Percentiles rank a stretch among this genome's conserved stretches.
phyloP scores from a whole-genome alignment of 2,888 invertebrate genomes.

The Tubulanus polymorphus region DNA sequence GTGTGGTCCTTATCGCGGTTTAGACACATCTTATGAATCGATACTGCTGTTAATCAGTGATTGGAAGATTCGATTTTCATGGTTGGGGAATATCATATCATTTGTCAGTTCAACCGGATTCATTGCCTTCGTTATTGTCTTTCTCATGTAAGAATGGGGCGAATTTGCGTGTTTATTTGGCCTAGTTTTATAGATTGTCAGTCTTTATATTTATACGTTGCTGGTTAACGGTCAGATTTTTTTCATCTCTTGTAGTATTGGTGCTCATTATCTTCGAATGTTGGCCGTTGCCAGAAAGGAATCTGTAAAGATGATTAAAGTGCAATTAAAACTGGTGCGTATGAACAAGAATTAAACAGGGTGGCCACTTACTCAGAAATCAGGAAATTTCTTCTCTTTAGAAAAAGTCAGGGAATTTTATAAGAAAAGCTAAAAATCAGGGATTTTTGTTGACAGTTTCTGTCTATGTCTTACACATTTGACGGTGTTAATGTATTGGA shows the following conservation, averaged over 20 bases:
- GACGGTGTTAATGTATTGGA: too few relatives aligned
- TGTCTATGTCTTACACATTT: too few relatives aligned
- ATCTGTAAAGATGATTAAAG: slow-evolving; percentile 39
- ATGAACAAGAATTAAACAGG: too few relatives aligned
- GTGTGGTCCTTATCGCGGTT: slow-evolving; percentile 45
- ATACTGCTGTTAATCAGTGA: slow-evolving; percentile 29
- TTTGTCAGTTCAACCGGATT: slow-evolving; percentile 41
- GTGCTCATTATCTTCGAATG: slow-evolving; percentile 46
- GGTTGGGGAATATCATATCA: slow-evolving; percentile 25
- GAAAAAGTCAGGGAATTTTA: too few relatives aligned
- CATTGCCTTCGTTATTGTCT: slow-evolving; percentile 34
- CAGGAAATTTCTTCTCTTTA: too few relatives aligned
- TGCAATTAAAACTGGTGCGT: slow-evolving; percentile 49
- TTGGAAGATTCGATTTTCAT: slow-evolving; percentile 22
- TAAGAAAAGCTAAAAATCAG: too few relatives aligned
- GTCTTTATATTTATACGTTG: not conserved
- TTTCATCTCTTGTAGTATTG: slow-evolving; percentile 34
- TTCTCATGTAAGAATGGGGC: slow-evolving; percentile 39
- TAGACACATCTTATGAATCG: slow-evolving; percentile 34
- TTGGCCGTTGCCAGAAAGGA: slow-evolving; percentile 45
- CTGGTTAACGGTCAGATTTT: not conserved
- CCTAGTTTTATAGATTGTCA: too few relatives aligned
- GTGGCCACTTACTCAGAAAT: too few relatives aligned
- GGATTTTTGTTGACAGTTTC: too few relatives aligned
- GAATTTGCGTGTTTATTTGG: not conserved